Evolutionary conservation across 2,888 invertebrate genomes (phyloP), one percentile per base, ranked within the genome.

Genomic region (Athetis lepigone): DNA sequence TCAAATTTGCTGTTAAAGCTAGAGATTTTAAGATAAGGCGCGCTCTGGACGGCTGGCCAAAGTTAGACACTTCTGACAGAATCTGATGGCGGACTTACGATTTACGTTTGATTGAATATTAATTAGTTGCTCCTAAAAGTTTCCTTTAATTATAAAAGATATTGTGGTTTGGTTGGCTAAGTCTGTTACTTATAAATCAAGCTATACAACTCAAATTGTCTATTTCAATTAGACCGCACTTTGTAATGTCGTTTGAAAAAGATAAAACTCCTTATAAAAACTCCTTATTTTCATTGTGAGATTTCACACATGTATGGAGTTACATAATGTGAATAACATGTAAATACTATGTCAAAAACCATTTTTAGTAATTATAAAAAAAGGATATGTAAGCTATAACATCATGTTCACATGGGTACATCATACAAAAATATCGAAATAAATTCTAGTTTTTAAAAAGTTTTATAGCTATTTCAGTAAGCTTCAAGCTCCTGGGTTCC

Each of bases 11-110:
- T 65, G 46, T 54, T 65, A 65, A 74, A 74, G 62, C 51, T 55
- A 33, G 33, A 60, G 67, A 80, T 80, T 75, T 46, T 51, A 13
- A 55, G 75, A 75, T 75, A 80, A 77, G 58, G 50, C 67, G 40
- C 43, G 27, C 54, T 52, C 25, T 21, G 52, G 39, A 47, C 55
- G 45, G 54, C 46, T 47, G 45, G 43, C 21, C 37, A 27, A 77
- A 80, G 58, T 77, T 77, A 49, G 69, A 62, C 73, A 77, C 58
- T 71, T 77, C 19, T 54, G 45, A 77, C 66, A 55, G 49, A 46
- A 39, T 39, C 46, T 57, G 52, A 61, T 40, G 56, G 43, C 55
- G 37, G 49, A 40, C 47, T 60, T 21, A 27, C 54, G 21, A 57
- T 59, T 49, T 39, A 50, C 56, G 58, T 64, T 58, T 64, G 51